Evolutionary conservation across 2,113 vertebrate species (phyloP).

Genomic region (Neolamprologus brichardi): DNA sequence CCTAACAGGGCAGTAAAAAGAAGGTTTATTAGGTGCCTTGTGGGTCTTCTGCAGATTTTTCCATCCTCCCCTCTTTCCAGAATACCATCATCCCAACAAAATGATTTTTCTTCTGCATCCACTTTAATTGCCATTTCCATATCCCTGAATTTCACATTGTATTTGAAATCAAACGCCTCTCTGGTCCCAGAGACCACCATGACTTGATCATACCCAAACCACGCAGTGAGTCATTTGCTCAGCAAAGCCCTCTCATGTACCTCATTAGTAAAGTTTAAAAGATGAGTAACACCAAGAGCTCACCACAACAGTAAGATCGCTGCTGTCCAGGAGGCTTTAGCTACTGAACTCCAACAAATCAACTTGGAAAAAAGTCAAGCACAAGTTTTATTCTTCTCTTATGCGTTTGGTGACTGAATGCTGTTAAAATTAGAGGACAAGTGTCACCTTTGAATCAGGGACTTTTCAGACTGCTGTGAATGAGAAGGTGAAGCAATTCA

Average conservation of each 20-base stretch:
- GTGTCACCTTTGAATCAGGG: constrained; percentile 6
- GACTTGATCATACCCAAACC: neutral
- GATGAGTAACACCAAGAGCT: neutral
- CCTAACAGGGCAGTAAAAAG: constrained; percentile 30
- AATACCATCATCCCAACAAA: neutral
- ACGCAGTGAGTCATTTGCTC: neutral
- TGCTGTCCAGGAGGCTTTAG: neutral
- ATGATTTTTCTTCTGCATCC: neutral
- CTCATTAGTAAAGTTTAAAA: neutral
- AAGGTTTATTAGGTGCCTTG: constrained; percentile 6
- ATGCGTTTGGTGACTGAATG: neutral
- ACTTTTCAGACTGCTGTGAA: constrained; percentile 45
- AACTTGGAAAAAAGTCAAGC: neutral
- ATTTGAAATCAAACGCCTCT: neutral
- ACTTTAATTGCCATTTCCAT: neutral
- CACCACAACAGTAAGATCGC: neutral
- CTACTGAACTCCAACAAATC: neutral
- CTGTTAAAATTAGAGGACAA: neutral
- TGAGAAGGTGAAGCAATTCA: constrained; percentile 37
- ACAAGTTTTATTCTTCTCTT: neutral
- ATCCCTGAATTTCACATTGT: neutral
- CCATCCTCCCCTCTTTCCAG: neutral
- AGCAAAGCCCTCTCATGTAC: neutral
- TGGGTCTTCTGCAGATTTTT: neutral
- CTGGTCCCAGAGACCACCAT: neutral